Percentiles rank a stretch among this genome's conserved stretches.
Evolutionary conservation across 2,113 vertebrate species (phyloP).

Genomic region (Theristicus caerulescens): DNA sequence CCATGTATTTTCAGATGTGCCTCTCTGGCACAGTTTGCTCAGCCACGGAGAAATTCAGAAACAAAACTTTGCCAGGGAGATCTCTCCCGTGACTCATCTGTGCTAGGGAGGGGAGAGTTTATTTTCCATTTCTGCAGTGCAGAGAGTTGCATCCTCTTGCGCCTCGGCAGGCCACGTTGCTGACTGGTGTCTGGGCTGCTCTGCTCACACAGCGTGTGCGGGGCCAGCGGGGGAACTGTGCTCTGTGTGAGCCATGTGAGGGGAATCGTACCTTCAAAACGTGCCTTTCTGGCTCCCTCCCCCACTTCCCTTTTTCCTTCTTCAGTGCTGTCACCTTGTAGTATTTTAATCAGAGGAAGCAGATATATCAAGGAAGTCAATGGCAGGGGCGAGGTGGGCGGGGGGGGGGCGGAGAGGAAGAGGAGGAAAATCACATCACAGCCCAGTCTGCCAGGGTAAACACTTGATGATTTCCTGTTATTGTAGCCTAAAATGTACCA

Average conservation of each 20-base stretch:
- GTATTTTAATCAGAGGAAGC: conserved; percentile 81
- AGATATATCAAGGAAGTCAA: conserved; percentile 77
- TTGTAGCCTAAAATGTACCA: conserved; percentile 78
- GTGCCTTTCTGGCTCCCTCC: conserved; percentile 29
- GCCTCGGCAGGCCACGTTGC: not conserved
- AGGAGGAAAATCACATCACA: conserved; percentile 72
- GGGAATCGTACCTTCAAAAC: not conserved
- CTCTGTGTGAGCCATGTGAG: not conserved
- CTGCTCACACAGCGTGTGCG: rapidly evolving
- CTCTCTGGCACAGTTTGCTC: not conserved
- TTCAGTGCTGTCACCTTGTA: conserved; percentile 54
- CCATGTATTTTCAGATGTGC: not conserved
- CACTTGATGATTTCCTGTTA: conserved; percentile 83
- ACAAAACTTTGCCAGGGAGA: not conserved
- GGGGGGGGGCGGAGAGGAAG: not conserved
- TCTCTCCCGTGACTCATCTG: not conserved
- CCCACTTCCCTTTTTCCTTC: conserved; percentile 45
- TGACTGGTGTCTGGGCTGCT: not conserved
- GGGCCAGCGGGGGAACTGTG: not conserved
- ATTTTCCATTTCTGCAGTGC: not conserved
- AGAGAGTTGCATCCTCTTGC: not conserved
- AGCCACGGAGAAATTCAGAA: not conserved
- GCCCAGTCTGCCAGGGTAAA: conserved; percentile 76
- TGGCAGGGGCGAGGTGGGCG: not conserved
- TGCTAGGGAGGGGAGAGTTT: not conserved